These are phyloP conservation scores for Hydrotaea cyrtoneurina DNA, from an alignment of 2,888 invertebrate species.

Conservation along the genomic window DNA sequence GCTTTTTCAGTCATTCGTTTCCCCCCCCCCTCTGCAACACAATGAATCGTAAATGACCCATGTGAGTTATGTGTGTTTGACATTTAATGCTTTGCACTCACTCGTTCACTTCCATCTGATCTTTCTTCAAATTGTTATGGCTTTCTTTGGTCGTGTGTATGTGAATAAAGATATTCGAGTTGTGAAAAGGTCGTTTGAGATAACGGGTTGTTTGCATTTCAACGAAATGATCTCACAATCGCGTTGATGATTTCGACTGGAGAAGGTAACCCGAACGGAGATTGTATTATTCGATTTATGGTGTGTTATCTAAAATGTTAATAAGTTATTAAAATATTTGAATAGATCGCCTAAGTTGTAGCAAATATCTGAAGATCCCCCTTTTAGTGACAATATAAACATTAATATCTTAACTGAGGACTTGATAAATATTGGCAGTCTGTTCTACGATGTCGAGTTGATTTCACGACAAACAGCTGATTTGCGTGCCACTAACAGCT, in stretches of 20 bases:
- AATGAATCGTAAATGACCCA: constrained; percentile 17
- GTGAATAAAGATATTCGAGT: neutral
- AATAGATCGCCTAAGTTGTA: too few species aligned
- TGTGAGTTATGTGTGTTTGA: constrained; percentile 11
- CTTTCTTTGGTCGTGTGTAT: neutral
- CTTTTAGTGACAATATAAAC: too few species aligned
- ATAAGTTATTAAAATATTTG: too few species aligned
- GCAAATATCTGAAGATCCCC: too few species aligned
- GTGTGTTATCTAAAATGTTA: too few species aligned
- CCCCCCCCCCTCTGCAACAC: neutral
- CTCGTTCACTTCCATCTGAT: neutral
- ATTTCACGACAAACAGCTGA: too few species aligned
- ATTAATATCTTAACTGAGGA: too few species aligned
- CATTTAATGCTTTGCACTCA: neutral
- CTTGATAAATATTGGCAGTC: too few species aligned
- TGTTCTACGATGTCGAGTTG: too few species aligned
- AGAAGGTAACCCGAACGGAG: neutral
- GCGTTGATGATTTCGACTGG: neutral
- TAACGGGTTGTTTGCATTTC: neutral
- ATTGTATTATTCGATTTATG: too few species aligned
- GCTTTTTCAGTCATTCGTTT: neutral
- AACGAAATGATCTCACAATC: neutral
- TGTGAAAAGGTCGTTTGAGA: neutral
- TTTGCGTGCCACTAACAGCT: too few species aligned
- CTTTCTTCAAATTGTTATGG: neutral